Base-by-base conservation (phyloP, 1,140 invertebrate genomes). In the Argopecten irradians region DNA sequence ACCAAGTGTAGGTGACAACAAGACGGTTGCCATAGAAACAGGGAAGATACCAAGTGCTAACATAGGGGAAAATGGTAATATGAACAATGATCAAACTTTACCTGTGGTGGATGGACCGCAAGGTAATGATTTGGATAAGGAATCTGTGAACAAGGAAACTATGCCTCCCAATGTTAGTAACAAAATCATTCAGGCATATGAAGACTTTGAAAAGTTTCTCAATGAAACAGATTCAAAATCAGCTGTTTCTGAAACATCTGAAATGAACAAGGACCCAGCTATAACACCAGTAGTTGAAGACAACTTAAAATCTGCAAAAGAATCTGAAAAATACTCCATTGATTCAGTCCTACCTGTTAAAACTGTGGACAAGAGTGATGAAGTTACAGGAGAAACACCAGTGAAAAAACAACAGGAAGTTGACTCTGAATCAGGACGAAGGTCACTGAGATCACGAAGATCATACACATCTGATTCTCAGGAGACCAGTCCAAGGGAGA, bases 361-460 rank as follows among this genome's bases (percentile, higher is more conserved):
- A 8, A 55, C 16, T 19, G 1, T n/a, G 8, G 55, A 71, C 55
- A 71, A 3, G 5, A 71, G 55, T 3, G 55, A n/a, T 71, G n/a
- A n/a, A n/a, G n/a, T 3, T 86, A 33, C 7, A 16, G 33, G 9
- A 36, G 28, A 19, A 84, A 84, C 1, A 22, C 34, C 28, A 22
- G 39, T 39, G 16, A 87, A 39, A 34, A 87, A 34, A 84, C 35
- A 32, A 55, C 8, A 36, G 33, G 71, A 39, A 16, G 32, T 32
- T 39, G 33, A 11, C n/a, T 3, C 86, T 32, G 33, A 83, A 87
- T 83, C 19, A 34, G 55, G 32, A 22, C 28, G 82, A 43, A 33
- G 82, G 34, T 84, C 86, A 43, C 33, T 82, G 28, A 46, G 86
- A 39, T 87, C 86, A n/a, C 39, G 83, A 3, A 84, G 86, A 33